Evolutionary conservation across 1,140 invertebrate genomes (phyloP).

Genomic region (Acyrthosiphon pisum): DNA sequence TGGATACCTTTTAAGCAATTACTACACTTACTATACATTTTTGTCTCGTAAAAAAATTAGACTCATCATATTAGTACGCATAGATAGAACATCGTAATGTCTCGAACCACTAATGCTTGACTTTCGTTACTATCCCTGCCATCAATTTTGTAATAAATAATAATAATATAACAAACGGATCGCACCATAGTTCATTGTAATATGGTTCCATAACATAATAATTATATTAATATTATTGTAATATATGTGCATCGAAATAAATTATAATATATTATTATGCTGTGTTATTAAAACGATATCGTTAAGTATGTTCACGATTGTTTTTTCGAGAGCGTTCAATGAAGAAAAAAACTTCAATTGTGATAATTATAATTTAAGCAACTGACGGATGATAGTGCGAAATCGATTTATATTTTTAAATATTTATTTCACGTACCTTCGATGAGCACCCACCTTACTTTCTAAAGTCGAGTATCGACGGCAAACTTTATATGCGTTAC

Average conservation of each 20-base stretch:
- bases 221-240: conserved; percentile 4
- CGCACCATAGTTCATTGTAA: neutral
- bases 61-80: neutral
- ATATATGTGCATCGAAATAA: neutral
- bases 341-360: neutral
- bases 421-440: neutral
- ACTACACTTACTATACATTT: neutral
- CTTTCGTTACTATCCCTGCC: neutral
- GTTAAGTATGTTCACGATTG: neutral
- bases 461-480: neutral
- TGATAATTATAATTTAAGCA: neutral
- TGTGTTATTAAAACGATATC: neutral
- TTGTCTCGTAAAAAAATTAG: neutral
- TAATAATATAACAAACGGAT: neutral
- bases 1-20: neutral
- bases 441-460: neutral
- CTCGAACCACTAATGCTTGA: neutral
- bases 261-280: neutral
- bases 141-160: neutral
- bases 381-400: neutral
- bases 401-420: neutral
- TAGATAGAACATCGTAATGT: neutral
- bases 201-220: neutral
- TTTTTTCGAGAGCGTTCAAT: neutral
- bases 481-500: neutral